These are phyloP conservation scores for Lerista edwardsae DNA, from an alignment of 2,797 vertebrate species.

Conservation along the genomic window DNA sequence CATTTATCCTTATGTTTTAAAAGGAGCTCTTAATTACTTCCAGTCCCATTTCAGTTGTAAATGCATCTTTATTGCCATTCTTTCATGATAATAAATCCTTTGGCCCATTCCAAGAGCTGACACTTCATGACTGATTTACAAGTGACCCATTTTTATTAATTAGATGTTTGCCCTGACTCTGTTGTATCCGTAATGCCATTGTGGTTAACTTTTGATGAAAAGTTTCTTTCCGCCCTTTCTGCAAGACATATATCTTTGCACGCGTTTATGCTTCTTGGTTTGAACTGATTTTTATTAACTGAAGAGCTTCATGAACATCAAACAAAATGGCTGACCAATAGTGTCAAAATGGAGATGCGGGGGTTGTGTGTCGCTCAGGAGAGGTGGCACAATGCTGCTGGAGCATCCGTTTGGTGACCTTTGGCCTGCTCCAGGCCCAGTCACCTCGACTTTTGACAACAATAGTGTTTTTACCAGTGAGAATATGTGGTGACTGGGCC, in stretches of 20 bases:
- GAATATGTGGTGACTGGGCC: too few relatives aligned
- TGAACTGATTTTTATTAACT: neutral
- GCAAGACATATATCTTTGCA: conserved; percentile 12
- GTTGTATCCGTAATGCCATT: conserved; percentile 12
- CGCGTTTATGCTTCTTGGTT: too few relatives aligned
- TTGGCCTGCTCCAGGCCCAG: too few relatives aligned
- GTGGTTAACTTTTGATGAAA: conserved; percentile 40
- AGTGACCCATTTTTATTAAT: conserved; percentile 81
- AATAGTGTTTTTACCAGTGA: too few relatives aligned
- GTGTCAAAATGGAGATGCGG: too few relatives aligned
- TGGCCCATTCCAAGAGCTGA: conserved; percentile 75
- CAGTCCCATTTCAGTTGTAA: conserved; percentile 79
- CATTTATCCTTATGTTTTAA: conserved; percentile 77
- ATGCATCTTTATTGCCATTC: conserved; percentile 77
- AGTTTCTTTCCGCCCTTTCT: neutral
- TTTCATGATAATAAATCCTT: conserved; percentile 82
- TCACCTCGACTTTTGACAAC: too few relatives aligned
- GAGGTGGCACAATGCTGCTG: too few relatives aligned
- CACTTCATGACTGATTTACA: conserved; percentile 79
- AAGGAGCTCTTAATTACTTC: conserved; percentile 80
- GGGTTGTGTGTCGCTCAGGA: too few relatives aligned
- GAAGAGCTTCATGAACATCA: neutral
- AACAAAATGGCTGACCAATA: neutral
- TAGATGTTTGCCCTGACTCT: conserved; percentile 60
- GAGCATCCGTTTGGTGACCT: too few relatives aligned